Percentiles rank a stretch among this genome's conserved stretches.
Conservation (phyloP, 2,797 vertebrate genomes). For the Enteromius radiatus region DNA sequence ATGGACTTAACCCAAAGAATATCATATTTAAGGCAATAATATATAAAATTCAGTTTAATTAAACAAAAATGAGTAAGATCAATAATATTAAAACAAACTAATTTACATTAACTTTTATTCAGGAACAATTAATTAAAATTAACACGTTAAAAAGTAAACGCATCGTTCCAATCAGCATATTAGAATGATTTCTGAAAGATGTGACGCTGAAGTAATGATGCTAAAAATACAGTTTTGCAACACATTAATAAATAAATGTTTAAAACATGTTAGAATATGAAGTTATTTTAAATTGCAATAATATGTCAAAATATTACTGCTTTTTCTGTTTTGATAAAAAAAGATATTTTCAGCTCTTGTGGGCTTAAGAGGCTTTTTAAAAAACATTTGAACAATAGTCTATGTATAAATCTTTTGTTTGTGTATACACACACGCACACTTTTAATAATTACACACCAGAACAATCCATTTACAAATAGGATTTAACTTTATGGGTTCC, state of each 20-base stretch:
- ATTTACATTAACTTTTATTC: not conserved
- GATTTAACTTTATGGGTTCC: slow-evolving; percentile 65
- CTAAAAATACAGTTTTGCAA: not conserved
- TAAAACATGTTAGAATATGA: not conserved
- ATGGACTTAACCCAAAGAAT: not conserved
- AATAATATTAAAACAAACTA: not conserved
- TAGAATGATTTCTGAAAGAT: not conserved
- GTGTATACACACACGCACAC: not conserved
- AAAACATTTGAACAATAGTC: not conserved
- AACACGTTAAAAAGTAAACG: not conserved
- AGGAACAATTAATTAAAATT: not conserved
- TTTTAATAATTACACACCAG: slow-evolving; percentile 28
- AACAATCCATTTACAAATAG: slow-evolving; percentile 73
- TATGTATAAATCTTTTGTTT: not conserved
- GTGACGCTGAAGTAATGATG: not conserved
- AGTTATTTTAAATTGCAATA: not conserved
- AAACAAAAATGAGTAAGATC: not conserved
- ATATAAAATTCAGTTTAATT: not conserved
- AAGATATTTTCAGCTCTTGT: not conserved
- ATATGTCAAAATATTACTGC: not conserved
- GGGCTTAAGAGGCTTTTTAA: not conserved
- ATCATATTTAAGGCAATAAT: not conserved
- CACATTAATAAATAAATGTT: not conserved
- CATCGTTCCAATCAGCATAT: not conserved
- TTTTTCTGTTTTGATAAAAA: not conserved